Base-by-base conservation (phyloP, 2,888 invertebrate species). In the Apodemia zela region DNA sequence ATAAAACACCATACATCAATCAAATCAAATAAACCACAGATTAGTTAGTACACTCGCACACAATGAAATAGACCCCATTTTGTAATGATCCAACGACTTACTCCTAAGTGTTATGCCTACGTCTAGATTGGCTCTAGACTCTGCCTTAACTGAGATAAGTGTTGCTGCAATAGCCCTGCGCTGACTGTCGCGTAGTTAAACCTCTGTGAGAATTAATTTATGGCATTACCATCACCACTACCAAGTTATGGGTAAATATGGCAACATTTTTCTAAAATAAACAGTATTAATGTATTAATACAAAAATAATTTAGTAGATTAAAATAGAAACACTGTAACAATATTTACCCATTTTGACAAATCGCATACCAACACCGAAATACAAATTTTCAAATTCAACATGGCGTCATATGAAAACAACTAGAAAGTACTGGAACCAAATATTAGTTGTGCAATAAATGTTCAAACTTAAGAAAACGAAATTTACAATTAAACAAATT, bases 171-270 rank as follows among this genome's bases (percentile, higher is more conserved):
- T 70, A 91, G 86, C 72, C 92, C 92, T 66, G 91, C 89, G 86
- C 79, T 90, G 81, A 89, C 89, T 72, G 90, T 81, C 80, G 91
- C 91, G 89, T 92, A 92, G 90, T 90, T 91, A 91, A 92, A 91
- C 85, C 89, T 89, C 92, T 92, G 92, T 77, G 87, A 86, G 84
- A 85, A 72, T 71, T 66, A 82, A 77, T 81, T 78, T n/a, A 78
- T 74, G 80, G 79, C 81, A 82, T 88, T 87, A 90, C 90, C 90
- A 84, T 86, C 90, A 90, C 90, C 90, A 76, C 67, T 70, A 71
- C 72, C 71, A 66, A 67, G 63, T 66, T 61, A 49, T 51, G 62
- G 63, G 70, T 73, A 68, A 69, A 78, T 78, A 71, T 84, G 80
- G 85, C 81, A 84, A 82, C 79, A 82, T 70, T 76, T 62, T 42